phyloP scores from a whole-genome alignment of 2,888 invertebrate genomes.

The Caenorhabditis afra region DNA sequence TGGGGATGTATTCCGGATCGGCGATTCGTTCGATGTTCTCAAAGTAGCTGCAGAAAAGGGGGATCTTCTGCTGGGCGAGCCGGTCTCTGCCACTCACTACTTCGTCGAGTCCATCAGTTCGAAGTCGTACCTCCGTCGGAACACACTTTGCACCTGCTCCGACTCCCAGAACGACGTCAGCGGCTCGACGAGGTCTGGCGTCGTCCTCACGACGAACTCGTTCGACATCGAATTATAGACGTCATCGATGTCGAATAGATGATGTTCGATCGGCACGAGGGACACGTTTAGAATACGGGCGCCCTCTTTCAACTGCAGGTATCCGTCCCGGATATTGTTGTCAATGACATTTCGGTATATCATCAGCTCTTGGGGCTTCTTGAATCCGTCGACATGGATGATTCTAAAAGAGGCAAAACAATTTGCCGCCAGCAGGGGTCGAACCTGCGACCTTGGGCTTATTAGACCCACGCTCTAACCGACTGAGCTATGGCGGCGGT shows the following conservation, averaged over 20 bases:
- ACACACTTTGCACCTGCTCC: conserved; percentile 49
- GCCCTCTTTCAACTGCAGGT: conserved; percentile 53
- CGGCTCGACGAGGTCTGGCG: conserved; percentile 28
- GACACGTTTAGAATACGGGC: conserved; percentile 26
- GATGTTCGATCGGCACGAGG: conserved; percentile 18
- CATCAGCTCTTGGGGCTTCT: conserved; percentile 35
- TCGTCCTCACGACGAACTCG: conserved; percentile 18
- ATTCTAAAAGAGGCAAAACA: conserved; percentile 62
- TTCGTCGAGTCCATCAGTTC: conserved; percentile 59
- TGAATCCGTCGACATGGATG: conserved; percentile 63
- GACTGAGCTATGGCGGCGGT: conserved; percentile 80
- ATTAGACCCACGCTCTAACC: conserved; percentile 81
- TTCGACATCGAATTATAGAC: conserved; percentile 10
- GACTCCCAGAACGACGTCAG: conserved; percentile 54
- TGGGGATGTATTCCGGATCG: conserved; percentile 53
- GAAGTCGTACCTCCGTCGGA: conserved; percentile 46
- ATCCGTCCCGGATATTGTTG: conserved; percentile 51
- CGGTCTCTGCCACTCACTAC: conserved; percentile 42
- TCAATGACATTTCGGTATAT: conserved; percentile 50
- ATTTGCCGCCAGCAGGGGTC: conserved; percentile 79
- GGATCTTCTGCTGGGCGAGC: neutral
- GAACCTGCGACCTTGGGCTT: conserved; percentile 79
- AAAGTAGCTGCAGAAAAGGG: conserved; percentile 57
- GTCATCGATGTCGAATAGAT: conserved; percentile 21
- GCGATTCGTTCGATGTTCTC: conserved; percentile 57